These are phyloP conservation scores for Stenotaenia linearis DNA, from an alignment of 2,888 invertebrate genomes.

Conservation along the genomic window DNA sequence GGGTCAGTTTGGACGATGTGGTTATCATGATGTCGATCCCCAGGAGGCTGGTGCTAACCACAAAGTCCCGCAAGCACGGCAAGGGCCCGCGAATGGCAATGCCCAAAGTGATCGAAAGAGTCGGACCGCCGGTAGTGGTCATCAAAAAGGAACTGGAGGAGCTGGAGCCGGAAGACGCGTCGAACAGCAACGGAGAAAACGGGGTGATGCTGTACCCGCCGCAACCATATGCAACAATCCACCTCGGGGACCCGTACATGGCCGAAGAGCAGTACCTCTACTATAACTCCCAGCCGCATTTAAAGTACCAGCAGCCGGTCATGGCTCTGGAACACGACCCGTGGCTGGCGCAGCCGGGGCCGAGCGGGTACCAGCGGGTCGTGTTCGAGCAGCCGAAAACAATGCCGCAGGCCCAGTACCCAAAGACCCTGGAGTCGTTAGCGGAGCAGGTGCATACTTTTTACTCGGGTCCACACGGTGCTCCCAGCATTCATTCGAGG, in stretches of 20 bases:
- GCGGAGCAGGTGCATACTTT: slow-evolving; percentile 90
- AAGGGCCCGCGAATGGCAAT: slow-evolving; percentile 36
- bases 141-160: slow-evolving; percentile 79
- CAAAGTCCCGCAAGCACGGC: slow-evolving; percentile 59
- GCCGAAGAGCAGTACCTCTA: slow-evolving; percentile 39
- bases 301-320: slow-evolving; percentile 30
- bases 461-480: slow-evolving; percentile 57
- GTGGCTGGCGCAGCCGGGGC: slow-evolving; percentile 45
- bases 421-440: slow-evolving; percentile 81
- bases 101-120: slow-evolving; percentile 44
- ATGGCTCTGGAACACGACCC: slow-evolving; percentile 8
- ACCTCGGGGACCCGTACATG: slow-evolving; percentile 7
- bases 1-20: slow-evolving; percentile 97
- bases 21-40: slow-evolving; percentile 99
- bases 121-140: slow-evolving; percentile 85
- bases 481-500: slow-evolving; percentile 51
- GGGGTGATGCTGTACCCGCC: slow-evolving; percentile 35
- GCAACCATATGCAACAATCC: slow-evolving; percentile 8
- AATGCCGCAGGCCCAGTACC: slow-evolving; percentile 65
- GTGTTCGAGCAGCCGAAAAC: slow-evolving; percentile 84
- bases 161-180: slow-evolving; percentile 58
- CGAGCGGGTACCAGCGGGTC: slow-evolving; percentile 58
- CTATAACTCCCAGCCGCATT: slow-evolving; percentile 39
- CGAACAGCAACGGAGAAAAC: slow-evolving; percentile 42
- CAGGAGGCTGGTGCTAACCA: slow-evolving; percentile 85